A percentile compares a stretch with the other conserved stretches of the same genome.
Conservation (phyloP, 2,113 vertebrate species). For the Athene noctua region DNA sequence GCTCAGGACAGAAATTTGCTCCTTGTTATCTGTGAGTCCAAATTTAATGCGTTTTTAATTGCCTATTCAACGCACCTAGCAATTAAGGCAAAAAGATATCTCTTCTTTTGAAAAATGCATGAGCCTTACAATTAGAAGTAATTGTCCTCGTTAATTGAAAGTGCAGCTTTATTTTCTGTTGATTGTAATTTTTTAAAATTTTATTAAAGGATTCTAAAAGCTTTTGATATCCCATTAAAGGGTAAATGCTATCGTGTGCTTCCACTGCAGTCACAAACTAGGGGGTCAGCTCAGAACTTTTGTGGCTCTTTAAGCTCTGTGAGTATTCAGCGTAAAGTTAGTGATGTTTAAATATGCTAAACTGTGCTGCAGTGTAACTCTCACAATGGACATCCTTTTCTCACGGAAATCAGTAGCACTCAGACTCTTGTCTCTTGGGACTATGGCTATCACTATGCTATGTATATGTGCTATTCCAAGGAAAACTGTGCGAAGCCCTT, state of each 20-base stretch:
- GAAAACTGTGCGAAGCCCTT: not conserved
- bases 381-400: not conserved
- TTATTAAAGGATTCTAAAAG: slow-evolving; percentile 44
- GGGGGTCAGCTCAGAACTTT: not conserved
- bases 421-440: not conserved
- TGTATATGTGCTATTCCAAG: not conserved
- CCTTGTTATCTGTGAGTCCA: slow-evolving; percentile 56
- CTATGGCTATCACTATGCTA: not conserved
- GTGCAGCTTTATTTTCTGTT: slow-evolving; percentile 70
- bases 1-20: slow-evolving; percentile 29
- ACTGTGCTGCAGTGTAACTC: not conserved
- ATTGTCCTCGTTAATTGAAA: slow-evolving; percentile 78
- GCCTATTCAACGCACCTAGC: slow-evolving; percentile 69
- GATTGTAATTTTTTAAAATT: slow-evolving; percentile 33
- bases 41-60: slow-evolving; percentile 77
- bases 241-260: not conserved
- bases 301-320: not conserved
- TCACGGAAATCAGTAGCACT: not conserved
- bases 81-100: slow-evolving; percentile 72
- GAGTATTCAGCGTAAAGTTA: not conserved
- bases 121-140: slow-evolving; percentile 71
- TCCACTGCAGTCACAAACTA: not conserved
- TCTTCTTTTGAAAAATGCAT: slow-evolving; percentile 72
- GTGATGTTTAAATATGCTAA: not conserved
- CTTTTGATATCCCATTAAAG: slow-evolving; percentile 44